Conservation (phyloP, 2,888 invertebrate genomes). For the Minunthozetes semirufus region DNA sequence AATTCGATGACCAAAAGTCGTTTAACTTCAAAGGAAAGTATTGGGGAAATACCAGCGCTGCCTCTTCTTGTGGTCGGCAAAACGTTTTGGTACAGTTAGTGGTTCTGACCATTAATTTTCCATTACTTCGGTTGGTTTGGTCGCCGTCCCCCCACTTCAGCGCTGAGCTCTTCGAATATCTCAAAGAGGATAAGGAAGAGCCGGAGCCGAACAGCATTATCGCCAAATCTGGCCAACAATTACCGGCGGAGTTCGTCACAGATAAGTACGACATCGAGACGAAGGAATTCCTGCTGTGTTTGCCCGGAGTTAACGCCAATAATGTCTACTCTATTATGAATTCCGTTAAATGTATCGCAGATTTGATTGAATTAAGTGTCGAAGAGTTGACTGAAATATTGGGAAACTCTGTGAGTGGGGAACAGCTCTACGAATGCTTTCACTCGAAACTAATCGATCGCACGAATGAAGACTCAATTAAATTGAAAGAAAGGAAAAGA, state of each 20-base stretch:
- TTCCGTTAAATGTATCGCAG: slow-evolving; percentile 61
- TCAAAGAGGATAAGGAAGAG: slow-evolving; percentile 79
- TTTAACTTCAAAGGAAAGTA: slow-evolving; percentile 71
- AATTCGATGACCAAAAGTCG: slow-evolving; percentile 88
- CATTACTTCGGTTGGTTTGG: slow-evolving; percentile 86
- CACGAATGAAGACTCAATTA: neutral
- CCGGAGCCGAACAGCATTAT: slow-evolving; percentile 58
- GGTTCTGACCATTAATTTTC: slow-evolving; percentile 89
- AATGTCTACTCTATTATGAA: slow-evolving; percentile 72
- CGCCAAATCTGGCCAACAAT: slow-evolving; percentile 48
- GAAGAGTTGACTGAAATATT: slow-evolving; percentile 64
- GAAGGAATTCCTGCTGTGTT: slow-evolving; percentile 66
- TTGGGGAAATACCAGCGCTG: slow-evolving; percentile 15
- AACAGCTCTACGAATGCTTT: slow-evolving; percentile 48
- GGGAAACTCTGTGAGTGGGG: slow-evolving; percentile 54
- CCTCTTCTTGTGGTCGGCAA: slow-evolving; percentile 47
- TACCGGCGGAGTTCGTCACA: slow-evolving; percentile 27
- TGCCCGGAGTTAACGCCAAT: slow-evolving; percentile 81
- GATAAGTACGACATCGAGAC: slow-evolving; percentile 36
- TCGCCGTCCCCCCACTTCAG: slow-evolving; percentile 93
- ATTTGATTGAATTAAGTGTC: slow-evolving; percentile 52
- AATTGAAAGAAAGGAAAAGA: neutral
- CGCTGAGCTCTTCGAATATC: slow-evolving; percentile 87
- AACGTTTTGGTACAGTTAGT: slow-evolving; percentile 80
- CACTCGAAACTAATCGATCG: slow-evolving; percentile 42